Evolutionary conservation across 2,113 vertebrate species (phyloP), one percentile per base, ranked within the genome.

Genomic region (Cardinalis cardinalis): DNA sequence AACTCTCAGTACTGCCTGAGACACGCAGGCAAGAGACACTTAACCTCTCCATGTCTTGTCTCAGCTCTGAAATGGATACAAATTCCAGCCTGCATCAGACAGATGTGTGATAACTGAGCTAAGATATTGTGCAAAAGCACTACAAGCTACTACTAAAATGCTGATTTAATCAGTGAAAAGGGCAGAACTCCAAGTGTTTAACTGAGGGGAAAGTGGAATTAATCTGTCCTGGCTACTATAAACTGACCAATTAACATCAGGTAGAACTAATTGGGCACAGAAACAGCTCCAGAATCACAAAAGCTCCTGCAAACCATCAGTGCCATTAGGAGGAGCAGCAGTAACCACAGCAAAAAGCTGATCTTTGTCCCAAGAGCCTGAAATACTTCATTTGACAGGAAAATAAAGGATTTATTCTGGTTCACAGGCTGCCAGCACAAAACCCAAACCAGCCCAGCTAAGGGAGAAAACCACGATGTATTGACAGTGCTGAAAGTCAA

Each of bases 121-220:
- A 7, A 80, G 38, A 61, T 28, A 9, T 24, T 53, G 44, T 44
- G 44, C 36, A 60, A 8, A 83, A 88, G 63, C 52, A 58, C n/a
- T 31, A 25, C 28, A 56, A 79, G 18, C 49, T 40, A 38, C 70
- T 28, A 18, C 52, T 68, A 20, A 63, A 44, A 70, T 52, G 52
- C 36, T 78, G 84, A 69, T 88, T 92, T 93, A 70, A 92, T 87
- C 73, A 68, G 48, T n/a, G 28, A 36, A 41, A 93, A 86, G 76
- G 64, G 70, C 40, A 64, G 48, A 51, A 80, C n/a, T 60, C 28
- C 36, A 55, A 29, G 15, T 40, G 59, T 70, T 56, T 41, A 60
- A 70, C 64, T 31, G 52, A 48, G 68, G 34, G 65, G 60, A 43
- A 81, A 31, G 76, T 43, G 36, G 72, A 88, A 76, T 71, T 84